Evolutionary conservation across 2,113 vertebrate genomes (phyloP), one percentile per base, ranked within the genome.

Genomic region (Ibidorhyncha struthersii): DNA sequence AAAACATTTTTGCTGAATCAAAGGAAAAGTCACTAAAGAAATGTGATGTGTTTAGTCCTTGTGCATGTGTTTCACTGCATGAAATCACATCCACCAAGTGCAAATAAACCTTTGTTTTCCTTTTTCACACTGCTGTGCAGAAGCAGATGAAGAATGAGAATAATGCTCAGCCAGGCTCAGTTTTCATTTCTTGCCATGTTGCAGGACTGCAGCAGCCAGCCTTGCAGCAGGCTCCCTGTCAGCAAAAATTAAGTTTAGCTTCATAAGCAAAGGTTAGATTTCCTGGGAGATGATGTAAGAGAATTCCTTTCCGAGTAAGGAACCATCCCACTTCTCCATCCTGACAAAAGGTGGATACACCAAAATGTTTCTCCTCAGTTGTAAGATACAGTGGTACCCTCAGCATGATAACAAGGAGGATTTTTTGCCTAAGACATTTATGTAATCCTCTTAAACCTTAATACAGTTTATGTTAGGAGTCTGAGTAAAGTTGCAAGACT

Each of bases 221-320:
- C 41, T 80, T 85, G 70, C 43, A 90, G 58, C 12, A 95, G 50
- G 41, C 50, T 81, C 27, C 2, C 73, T 87, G 62, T 67, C 89
- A 96, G 65, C 82, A 95, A 94, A 94, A 95, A 53, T 30, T 43
- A 73, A 43, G 38, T 74, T 82, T 70, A 50, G 36, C 58, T 85
- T 94, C 52, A 23, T 21, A 91, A 74, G 34, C 34, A 86, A 95
- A 83, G 47, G 61, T 83, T 86, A 89, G 29, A 82, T 82, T 82
- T 93, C 62, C 71, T 63, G 47, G 55, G 59, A 95, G 55, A 86
- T 52, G 30, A 82, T 25, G 34, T 30, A 67, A 9, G 10, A 71
- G 27, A 96, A 77, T 36, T 59, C 32, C 17, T 66, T 82, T 65
- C 45, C 1, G 4, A 58, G 29, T 34, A 82, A 62, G 45, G 23